These are phyloP conservation scores for Gastracanthus pulcherrimus DNA, from an alignment of 2,888 invertebrate species.

Conservation along the genomic window DNA sequence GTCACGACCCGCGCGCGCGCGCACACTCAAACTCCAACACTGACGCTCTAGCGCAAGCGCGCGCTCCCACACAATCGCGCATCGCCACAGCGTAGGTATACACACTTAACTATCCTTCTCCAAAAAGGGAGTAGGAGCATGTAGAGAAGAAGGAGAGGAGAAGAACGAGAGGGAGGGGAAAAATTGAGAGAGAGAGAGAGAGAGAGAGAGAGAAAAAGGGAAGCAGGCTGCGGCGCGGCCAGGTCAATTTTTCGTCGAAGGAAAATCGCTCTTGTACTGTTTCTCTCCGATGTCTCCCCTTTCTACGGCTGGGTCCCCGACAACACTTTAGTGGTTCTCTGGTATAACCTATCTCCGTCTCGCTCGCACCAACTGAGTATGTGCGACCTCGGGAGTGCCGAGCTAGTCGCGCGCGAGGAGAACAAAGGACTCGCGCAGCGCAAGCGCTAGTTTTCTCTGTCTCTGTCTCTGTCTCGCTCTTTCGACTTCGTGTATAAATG, in stretches of 20 bases:
- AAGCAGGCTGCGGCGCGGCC: neutral
- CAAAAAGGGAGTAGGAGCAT: neutral
- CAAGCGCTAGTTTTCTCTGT: neutral
- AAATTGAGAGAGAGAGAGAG: neutral
- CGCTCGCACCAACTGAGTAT: no score
- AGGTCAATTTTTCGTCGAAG: neutral
- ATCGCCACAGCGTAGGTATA: neutral
- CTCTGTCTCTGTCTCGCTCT: no score
- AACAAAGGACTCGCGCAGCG: slow-evolving; percentile 17
- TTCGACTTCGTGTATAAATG: no score
- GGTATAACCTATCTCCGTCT: neutral
- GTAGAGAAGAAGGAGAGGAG: neutral
- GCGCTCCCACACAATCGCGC: no score
- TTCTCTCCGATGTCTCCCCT: neutral
- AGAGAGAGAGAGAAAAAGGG: neutral
- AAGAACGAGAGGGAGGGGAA: neutral
- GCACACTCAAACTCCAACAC: neutral
- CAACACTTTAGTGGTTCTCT: no score
- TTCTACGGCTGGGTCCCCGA: no score
- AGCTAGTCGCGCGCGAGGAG: neutral
- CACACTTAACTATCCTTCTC: neutral
- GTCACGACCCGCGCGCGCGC: slow-evolving; percentile 10
- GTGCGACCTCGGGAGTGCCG: no score
- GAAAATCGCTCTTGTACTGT: neutral
- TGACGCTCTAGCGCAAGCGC: no score